phyloP scores from a whole-genome alignment of 2,113 vertebrate genomes.

The Toxotes chatareus region DNA sequence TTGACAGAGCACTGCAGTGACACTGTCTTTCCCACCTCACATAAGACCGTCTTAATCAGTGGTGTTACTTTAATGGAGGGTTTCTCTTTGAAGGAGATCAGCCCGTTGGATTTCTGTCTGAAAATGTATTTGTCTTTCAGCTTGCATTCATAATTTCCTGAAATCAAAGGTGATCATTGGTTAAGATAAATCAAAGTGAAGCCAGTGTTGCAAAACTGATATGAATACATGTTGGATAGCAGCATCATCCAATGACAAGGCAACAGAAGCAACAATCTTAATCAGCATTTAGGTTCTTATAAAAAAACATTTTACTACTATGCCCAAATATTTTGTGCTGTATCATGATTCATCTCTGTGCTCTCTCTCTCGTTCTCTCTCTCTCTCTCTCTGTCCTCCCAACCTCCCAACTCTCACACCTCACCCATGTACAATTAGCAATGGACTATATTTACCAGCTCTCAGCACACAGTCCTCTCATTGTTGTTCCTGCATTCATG shows the following conservation, averaged over 20 bases:
- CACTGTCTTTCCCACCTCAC: accelerated
- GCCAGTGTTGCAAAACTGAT: neutral
- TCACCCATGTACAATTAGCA: too few species aligned
- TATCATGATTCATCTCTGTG: too few species aligned
- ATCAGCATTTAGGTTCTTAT: neutral
- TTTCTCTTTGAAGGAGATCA: accelerated
- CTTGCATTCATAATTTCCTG: conserved; percentile 50
- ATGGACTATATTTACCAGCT: too few species aligned
- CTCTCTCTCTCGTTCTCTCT: too few species aligned
- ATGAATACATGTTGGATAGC: neutral
- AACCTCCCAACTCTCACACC: too few species aligned
- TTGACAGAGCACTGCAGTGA: accelerated
- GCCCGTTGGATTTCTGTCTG: neutral
- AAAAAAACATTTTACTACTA: too few species aligned
- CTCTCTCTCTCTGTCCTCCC: too few species aligned
- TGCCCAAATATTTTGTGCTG: too few species aligned
- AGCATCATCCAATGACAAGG: neutral
- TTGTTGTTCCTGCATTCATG: too few species aligned
- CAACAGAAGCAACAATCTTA: neutral
- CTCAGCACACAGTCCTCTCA: too few species aligned
- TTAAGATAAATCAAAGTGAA: neutral
- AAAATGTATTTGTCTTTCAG: neutral
- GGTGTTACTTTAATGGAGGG: conserved; percentile 33
- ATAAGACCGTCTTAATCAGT: accelerated
- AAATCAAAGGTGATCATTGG: neutral